Conservation (phyloP, 2,113 vertebrate species). For the Crotalus tigris region DNA sequence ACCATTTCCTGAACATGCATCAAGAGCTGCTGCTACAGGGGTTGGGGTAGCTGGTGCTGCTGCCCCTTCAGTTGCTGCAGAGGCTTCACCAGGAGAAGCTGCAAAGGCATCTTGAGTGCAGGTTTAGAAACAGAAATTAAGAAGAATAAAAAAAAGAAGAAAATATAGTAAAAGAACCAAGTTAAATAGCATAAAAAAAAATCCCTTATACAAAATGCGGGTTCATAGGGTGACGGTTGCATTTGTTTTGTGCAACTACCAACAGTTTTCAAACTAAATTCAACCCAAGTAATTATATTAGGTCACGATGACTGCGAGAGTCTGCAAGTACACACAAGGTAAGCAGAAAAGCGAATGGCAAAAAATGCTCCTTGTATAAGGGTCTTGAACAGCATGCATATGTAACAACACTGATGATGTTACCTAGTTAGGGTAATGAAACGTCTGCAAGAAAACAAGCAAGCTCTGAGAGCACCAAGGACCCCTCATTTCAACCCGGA, state of each 20-base stretch:
- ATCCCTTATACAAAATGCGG: constrained; percentile 73
- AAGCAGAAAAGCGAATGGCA: constrained; percentile 18
- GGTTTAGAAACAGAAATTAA: constrained; percentile 77
- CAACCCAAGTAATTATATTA: constrained; percentile 30
- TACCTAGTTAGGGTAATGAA: too few relatives aligned
- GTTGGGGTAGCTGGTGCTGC: constrained; percentile 79
- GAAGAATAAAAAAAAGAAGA: constrained; percentile 77
- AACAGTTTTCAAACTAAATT: neutral
- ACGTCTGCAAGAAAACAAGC: too few relatives aligned
- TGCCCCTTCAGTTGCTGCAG: constrained; percentile 84
- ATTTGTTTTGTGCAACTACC: neutral
- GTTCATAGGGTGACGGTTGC: neutral
- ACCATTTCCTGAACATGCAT: constrained; percentile 99
- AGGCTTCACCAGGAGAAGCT: constrained; percentile 94
- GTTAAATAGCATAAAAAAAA: constrained; percentile 67
- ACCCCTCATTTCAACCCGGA: too few relatives aligned
- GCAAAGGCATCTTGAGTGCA: constrained; percentile 94
- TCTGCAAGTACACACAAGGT: neutral
- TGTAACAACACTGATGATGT: constrained; percentile 2
- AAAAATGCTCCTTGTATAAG: constrained; percentile 78
- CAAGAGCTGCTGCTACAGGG: constrained; percentile 87
- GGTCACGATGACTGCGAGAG: neutral
- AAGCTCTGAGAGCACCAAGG: too few relatives aligned
- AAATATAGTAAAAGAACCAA: constrained; percentile 75
- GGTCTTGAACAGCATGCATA: constrained; percentile 71